These are phyloP conservation scores for Menidia menidia DNA, from an alignment of 2,797 vertebrate species.

Conservation along the genomic window DNA sequence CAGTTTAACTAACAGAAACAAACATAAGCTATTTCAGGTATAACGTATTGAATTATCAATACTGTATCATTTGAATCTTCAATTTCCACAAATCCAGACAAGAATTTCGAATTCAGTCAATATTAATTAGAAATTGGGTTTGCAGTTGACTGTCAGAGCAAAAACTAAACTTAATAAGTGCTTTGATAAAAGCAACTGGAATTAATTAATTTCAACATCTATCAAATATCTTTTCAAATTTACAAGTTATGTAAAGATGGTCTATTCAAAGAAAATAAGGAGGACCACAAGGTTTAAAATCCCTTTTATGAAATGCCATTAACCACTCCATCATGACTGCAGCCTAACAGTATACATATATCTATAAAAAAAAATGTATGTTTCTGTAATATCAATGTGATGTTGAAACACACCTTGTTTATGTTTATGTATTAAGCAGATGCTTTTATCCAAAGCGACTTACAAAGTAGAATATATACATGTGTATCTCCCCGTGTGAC, in stretches of 20 bases:
- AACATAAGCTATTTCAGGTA: not conserved
- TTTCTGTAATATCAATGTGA: too few species aligned
- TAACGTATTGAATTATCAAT: not conserved
- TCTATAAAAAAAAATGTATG: too few species aligned
- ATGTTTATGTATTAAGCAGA: too few species aligned
- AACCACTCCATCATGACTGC: conserved; percentile 4
- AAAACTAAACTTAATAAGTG: conserved; percentile 32
- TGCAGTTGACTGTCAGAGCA: conserved; percentile 17
- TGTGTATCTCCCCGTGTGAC: too few species aligned
- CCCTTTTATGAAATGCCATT: too few species aligned
- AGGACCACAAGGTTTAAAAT: conserved; percentile 2
- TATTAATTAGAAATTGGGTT: conserved; percentile 36
- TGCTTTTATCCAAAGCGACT: too few species aligned
- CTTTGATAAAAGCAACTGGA: conserved; percentile 29
- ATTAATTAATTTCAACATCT: conserved; percentile 21
- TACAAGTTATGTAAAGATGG: conserved; percentile 19
- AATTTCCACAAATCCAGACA: not conserved
- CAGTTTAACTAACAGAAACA: conserved; percentile 19
- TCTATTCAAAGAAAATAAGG: conserved; percentile 34
- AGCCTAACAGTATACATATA: too few species aligned
- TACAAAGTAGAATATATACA: too few species aligned
- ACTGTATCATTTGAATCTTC: conserved; percentile 10
- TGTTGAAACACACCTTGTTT: too few species aligned
- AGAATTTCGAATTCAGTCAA: conserved; percentile 6
- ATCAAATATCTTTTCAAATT: conserved; percentile 28